These are phyloP conservation scores for Paramisgurnus dabryanus DNA, from an alignment of 2,113 vertebrate genomes.

Conservation along the genomic window DNA sequence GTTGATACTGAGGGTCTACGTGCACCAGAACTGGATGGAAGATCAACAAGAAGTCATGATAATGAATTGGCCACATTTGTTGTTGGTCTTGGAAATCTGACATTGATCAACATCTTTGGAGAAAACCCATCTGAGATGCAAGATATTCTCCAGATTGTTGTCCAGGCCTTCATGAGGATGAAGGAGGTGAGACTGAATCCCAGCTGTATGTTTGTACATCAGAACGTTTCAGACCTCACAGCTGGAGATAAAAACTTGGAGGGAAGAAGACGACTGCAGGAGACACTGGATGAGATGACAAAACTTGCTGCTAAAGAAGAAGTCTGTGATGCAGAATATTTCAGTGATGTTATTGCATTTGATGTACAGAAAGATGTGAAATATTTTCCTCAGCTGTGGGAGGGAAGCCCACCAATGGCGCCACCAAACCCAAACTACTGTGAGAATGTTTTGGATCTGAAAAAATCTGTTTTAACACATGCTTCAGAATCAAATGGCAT, in stretches of 20 bases:
- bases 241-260: background rate
- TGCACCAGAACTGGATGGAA: constrained; percentile 59
- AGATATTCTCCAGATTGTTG: background rate
- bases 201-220: background rate
- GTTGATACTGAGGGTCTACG: constrained; percentile 72
- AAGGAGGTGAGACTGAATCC: constrained; percentile 58
- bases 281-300: constrained; percentile 67
- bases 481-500: constrained; percentile 36
- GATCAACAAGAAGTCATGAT: constrained; percentile 56
- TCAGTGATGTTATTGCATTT: constrained; percentile 62
- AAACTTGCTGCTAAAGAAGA: constrained; percentile 54
- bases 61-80: constrained; percentile 72
- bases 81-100: constrained; percentile 68
- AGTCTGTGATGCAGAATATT: constrained; percentile 51
- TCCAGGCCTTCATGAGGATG: constrained; percentile 69
- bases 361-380: constrained; percentile 56
- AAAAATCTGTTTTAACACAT: constrained; percentile 11
- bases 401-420: constrained; percentile 56
- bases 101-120: constrained; percentile 71
- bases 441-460: constrained; percentile 48
- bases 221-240: background rate
- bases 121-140: constrained; percentile 69
- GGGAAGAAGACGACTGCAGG: constrained; percentile 53
- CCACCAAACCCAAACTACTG: constrained; percentile 53
- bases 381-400: constrained; percentile 53